These are phyloP conservation scores for Vanacampus margaritifer DNA, from an alignment of 2,113 vertebrate genomes.

Conservation along the genomic window DNA sequence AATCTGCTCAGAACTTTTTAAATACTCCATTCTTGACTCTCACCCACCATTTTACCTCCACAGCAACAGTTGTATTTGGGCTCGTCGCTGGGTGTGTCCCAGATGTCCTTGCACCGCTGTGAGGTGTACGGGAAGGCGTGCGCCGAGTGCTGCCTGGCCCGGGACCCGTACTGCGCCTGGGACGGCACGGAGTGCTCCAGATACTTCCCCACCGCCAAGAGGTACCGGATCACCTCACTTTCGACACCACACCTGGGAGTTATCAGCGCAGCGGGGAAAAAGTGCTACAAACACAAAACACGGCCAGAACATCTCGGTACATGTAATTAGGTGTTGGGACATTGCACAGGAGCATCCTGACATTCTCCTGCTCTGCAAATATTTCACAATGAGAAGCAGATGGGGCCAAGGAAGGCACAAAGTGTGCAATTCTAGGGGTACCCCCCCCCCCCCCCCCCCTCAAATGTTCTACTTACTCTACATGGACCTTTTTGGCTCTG, in stretches of 20 bases:
- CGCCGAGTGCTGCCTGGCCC: constrained; percentile 94
- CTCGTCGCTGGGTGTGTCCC: constrained; percentile 84
- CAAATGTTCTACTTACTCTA: neutral
- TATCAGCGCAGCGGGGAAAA: neutral
- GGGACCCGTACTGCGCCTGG: constrained; percentile 98
- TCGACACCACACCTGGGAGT: neutral
- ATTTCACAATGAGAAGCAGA: neutral
- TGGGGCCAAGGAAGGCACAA: neutral
- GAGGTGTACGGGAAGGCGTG: constrained; percentile 95
- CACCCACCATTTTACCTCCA: constrained; percentile 46
- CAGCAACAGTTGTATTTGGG: constrained; percentile 97
- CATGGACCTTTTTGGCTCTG: neutral
- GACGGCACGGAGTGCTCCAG: constrained; percentile 92
- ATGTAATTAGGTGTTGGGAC: neutral
- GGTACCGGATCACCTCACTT: constrained; percentile 65
- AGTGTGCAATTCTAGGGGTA: neutral
- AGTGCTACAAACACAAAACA: neutral
- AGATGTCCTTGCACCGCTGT: constrained; percentile 93
- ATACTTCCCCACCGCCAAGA: constrained; percentile 96
- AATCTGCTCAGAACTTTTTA: neutral
- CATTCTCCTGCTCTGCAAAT: neutral
- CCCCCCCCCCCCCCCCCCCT: neutral
- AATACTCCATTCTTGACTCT: constrained; percentile 28
- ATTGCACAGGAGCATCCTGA: neutral
- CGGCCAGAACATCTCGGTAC: neutral